These are phyloP conservation scores for Leptopilina syphax DNA, from an alignment of 2,888 invertebrate species.

Conservation along the genomic window DNA sequence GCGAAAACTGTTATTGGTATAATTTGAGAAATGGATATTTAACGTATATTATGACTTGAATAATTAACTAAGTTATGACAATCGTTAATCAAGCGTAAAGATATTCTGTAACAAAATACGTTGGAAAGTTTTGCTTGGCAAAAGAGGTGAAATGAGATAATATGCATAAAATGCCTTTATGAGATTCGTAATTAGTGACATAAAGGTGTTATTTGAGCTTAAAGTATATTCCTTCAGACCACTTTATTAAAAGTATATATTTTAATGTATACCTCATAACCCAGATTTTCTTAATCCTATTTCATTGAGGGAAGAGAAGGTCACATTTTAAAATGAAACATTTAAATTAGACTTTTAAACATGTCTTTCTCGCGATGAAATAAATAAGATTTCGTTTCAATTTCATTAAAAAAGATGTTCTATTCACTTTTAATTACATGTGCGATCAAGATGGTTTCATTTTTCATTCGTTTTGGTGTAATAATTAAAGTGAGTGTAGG, in stretches of 20 bases:
- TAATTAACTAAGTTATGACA: slow-evolving; percentile 16
- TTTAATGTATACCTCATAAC: neutral
- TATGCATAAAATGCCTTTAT: slow-evolving; percentile 28
- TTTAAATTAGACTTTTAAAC: slow-evolving; percentile 1
- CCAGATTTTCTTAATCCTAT: slow-evolving; percentile 16
- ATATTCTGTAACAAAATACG: slow-evolving; percentile 1
- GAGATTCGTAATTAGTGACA: slow-evolving; percentile 17
- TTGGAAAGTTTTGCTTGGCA: neutral
- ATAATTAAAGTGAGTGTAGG: no score
- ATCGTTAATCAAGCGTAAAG: slow-evolving; percentile 22
- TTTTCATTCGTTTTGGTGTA: no score
- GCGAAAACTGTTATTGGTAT: no score
- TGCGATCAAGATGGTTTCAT: no score
- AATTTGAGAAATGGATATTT: slow-evolving; percentile 1
- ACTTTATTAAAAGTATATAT: slow-evolving; percentile 6
- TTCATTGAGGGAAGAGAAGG: neutral
- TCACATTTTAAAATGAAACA: neutral
- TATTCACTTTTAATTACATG: no score
- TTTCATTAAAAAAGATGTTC: no score
- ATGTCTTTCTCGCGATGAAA: neutral
- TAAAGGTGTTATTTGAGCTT: slow-evolving; percentile 6
- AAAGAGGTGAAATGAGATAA: neutral
- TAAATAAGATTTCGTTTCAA: no score
- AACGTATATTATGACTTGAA: slow-evolving; percentile 6
- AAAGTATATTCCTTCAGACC: slow-evolving; percentile 10